Percentiles rank a stretch among this genome's conserved stretches.
Evolutionary conservation across 2,113 vertebrate species (phyloP).

Genomic region (Desmodus rotundus): DNA sequence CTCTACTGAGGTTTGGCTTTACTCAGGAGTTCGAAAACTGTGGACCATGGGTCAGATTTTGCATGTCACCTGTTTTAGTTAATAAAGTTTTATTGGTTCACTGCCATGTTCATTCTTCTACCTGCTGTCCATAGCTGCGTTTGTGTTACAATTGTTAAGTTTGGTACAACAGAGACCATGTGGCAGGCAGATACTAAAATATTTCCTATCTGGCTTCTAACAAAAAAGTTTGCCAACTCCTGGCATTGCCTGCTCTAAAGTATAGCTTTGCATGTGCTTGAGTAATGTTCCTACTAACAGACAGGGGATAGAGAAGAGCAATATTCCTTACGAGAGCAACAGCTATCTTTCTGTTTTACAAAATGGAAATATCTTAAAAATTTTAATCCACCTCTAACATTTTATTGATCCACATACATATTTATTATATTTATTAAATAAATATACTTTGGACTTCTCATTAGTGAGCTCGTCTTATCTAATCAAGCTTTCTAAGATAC

Average conservation of each 20-base stretch:
- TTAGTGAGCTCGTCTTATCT: conserved; percentile 22
- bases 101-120: background rate
- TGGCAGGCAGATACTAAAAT: background rate
- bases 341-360: background rate
- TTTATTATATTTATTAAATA: conserved; percentile 38
- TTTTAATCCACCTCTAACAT: conserved; percentile 1
- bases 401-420: conserved; percentile 44
- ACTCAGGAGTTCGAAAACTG: background rate
- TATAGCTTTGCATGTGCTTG: background rate
- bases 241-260: background rate
- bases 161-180: background rate
- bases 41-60: background rate
- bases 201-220: background rate
- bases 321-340: background rate
- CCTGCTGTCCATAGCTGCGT: background rate
- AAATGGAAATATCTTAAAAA: conserved; percentile 19
- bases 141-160: background rate
- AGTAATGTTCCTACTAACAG: background rate
- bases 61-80: background rate
- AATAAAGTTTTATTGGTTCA: conserved; percentile 15
- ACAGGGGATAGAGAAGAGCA: background rate
- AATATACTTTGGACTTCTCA: conserved; percentile 31
- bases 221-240: background rate
- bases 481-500: conserved; percentile 44
- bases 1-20: background rate